Evolutionary conservation across 1,140 invertebrate species (phyloP).

Genomic region (Ceratosolen solmsi): DNA sequence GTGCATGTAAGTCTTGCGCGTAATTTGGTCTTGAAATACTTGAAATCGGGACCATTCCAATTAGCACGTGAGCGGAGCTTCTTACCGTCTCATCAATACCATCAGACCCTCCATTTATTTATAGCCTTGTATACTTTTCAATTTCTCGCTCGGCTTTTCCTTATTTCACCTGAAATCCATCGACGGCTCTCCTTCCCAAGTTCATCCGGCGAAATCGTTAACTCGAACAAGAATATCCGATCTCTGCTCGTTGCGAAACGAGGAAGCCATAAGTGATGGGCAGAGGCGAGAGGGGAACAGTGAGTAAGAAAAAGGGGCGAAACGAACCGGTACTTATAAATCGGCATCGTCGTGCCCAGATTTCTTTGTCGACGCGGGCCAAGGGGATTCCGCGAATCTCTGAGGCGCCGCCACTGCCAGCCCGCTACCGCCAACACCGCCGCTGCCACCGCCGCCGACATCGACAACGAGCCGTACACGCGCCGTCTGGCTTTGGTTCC

Average conservation of each 20-base stretch:
- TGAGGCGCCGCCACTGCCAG: neutral
- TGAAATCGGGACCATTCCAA: constrained; percentile 6
- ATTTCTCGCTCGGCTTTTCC: neutral
- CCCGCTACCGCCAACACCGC: neutral
- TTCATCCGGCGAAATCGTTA: constrained; percentile 19
- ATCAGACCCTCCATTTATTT: neutral
- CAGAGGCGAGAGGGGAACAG: neutral
- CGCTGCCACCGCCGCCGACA: constrained; percentile 24
- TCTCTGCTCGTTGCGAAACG: constrained; percentile 16
- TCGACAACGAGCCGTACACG: neutral
- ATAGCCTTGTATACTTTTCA: neutral
- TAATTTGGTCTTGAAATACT: constrained; percentile 3
- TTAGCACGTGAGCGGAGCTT: neutral
- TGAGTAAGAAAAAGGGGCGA: constrained; percentile 17
- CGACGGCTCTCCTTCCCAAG: neutral
- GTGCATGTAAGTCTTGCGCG: neutral
- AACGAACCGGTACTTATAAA: constrained; percentile 37
- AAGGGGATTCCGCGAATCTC: constrained; percentile 39
- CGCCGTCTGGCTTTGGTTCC: constrained; percentile 18
- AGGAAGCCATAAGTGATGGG: neutral
- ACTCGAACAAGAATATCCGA: constrained; percentile 27
- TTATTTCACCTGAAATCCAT: neutral
- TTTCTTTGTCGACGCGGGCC: constrained; percentile 47
- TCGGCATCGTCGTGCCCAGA: constrained; percentile 17
- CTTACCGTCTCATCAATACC: neutral